phyloP scores from a whole-genome alignment of 1,140 invertebrate species.

The Bombus superbus region DNA sequence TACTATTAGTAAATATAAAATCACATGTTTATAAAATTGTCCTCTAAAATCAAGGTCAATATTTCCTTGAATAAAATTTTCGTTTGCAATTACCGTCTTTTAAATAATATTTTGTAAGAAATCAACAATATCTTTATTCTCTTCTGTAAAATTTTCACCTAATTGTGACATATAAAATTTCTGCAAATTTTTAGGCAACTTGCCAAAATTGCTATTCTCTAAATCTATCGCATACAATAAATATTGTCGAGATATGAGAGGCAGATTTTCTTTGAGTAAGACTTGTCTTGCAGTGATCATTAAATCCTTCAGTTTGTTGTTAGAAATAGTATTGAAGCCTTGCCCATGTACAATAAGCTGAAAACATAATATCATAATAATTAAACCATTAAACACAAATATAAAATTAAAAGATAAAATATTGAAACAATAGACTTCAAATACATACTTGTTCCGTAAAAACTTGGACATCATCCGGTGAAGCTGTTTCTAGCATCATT shows the following conservation, averaged over 20 bases:
- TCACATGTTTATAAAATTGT: neutral
- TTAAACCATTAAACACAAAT: no score
- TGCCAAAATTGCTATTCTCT: neutral
- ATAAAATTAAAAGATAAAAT: neutral
- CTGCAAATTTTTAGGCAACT: neutral
- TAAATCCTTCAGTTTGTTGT: neutral
- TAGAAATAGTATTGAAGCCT: neutral
- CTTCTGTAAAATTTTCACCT: neutral
- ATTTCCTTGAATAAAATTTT: neutral
- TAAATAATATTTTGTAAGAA: neutral
- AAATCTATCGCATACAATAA: slow-evolving; percentile 51
- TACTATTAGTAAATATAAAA: neutral
- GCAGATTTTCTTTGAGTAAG: slow-evolving; percentile 18
- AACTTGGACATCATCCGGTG: slow-evolving; percentile 28
- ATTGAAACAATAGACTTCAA: no score
- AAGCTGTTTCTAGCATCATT: slow-evolving; percentile 36
- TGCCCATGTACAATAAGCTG: slow-evolving; percentile 44
- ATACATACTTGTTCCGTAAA: slow-evolving; percentile 30
- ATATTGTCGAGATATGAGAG: neutral
- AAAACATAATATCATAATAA: neutral
- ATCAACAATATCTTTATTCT: neutral
- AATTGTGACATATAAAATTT: slow-evolving; percentile 17
- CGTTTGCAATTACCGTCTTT: neutral
- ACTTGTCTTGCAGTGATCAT: slow-evolving; percentile 34
- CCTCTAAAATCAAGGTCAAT: neutral